phyloP scores from a whole-genome alignment of 2,797 vertebrate genomes.

The Ptychadena robeensis region DNA sequence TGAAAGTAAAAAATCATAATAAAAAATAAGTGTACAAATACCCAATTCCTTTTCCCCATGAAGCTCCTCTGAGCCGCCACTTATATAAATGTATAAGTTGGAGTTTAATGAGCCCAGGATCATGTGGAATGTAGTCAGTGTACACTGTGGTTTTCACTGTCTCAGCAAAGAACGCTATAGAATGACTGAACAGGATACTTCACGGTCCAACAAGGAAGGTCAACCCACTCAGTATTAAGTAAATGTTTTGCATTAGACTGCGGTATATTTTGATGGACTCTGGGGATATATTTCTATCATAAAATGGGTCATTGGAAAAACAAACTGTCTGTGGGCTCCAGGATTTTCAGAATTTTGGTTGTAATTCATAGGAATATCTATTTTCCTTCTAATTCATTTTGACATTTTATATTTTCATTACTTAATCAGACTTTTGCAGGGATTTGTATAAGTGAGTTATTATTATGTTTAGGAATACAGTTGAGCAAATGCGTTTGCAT shows the following conservation, averaged over 20 bases:
- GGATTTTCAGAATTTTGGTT: conserved; percentile 50
- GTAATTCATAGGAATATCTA: conserved; percentile 57
- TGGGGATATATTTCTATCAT: conserved; percentile 55
- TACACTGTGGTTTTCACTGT: conserved; percentile 47
- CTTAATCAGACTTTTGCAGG: conserved; percentile 27
- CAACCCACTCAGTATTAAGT: conserved; percentile 51
- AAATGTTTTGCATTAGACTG: conserved; percentile 56
- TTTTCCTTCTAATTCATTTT: conserved; percentile 46
- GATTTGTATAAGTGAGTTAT: conserved; percentile 41
- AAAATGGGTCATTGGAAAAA: conserved; percentile 56
- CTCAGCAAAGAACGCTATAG: conserved; percentile 47
- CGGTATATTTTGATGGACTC: conserved; percentile 45
- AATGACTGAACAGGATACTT: conserved; percentile 47
- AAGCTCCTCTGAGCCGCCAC: neutral
- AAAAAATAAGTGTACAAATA: neutral
- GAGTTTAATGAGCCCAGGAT: conserved; percentile 14
- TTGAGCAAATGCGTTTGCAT: neutral
- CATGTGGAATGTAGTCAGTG: conserved; percentile 20
- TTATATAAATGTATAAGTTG: conserved; percentile 15
- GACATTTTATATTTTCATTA: conserved; percentile 44
- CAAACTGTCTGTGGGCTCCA: conserved; percentile 44
- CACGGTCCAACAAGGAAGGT: conserved; percentile 37
- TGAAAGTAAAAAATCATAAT: too few relatives aligned
- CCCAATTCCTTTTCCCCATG: neutral
- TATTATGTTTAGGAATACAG: conserved; percentile 3